Percentiles rank a stretch among this genome's conserved stretches.
Evolutionary conservation across 2,797 vertebrate genomes (phyloP).

Genomic region (Petrocephalus schoutedeni): DNA sequence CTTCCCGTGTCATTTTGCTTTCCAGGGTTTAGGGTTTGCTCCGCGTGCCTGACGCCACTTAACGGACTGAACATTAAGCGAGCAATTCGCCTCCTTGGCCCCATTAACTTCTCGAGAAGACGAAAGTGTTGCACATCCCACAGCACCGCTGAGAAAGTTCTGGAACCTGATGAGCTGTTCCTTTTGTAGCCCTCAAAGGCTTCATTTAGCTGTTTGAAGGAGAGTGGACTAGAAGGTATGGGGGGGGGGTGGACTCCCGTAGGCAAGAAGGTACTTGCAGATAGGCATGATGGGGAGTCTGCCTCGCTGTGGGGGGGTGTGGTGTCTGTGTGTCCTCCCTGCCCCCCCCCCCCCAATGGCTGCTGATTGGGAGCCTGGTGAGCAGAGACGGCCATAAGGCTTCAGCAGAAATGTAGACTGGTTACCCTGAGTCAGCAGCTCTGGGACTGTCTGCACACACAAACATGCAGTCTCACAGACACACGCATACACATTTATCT

Average conservation of each 20-base stretch:
- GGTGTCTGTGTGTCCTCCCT: not conserved
- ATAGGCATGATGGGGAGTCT: not conserved
- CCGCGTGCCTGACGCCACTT: not conserved
- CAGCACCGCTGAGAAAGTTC: not conserved
- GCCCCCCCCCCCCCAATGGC: not conserved
- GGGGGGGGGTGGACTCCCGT: not conserved
- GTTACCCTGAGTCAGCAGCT: conserved; percentile 14
- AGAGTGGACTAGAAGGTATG: not conserved
- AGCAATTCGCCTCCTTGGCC: conserved; percentile 7
- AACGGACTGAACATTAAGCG: not conserved
- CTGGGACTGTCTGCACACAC: not conserved
- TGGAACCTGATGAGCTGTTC: conserved; percentile 15
- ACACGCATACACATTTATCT: not conserved
- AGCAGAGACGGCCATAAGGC: not conserved
- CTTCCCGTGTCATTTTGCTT: not conserved
- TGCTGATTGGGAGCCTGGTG: not conserved
- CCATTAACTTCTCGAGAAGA: conserved; percentile 4
- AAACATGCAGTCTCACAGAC: not conserved
- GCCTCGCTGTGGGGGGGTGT: not conserved
- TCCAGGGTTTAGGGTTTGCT: not conserved
- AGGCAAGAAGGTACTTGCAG: not conserved
- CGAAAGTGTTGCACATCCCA: not conserved
- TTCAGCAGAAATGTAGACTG: not conserved
- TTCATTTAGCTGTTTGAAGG: not conserved
- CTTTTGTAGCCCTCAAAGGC: not conserved